Base-by-base conservation (phyloP, 2,113 vertebrate species). In the Mellivora capensis region DNA sequence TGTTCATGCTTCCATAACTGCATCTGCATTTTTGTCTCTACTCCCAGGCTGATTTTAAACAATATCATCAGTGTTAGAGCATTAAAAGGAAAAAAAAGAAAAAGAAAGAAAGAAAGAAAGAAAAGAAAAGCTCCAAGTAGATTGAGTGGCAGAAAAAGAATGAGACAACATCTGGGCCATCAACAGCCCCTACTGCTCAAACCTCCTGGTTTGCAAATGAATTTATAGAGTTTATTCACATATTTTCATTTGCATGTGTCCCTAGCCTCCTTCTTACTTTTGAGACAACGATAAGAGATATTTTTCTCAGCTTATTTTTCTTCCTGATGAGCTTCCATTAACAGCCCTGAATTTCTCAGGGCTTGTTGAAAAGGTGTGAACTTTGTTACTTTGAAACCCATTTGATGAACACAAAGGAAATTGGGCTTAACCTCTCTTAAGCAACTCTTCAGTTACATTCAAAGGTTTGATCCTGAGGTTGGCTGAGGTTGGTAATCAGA, bases 11-110 rank as follows among this genome's bases (percentile, higher is more conserved):
- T 97, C 3, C 2, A 21, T 88, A 96, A 96, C 57, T 47, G 44
- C 39, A 93, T 93, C 74, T 91, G 42, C 39, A 61, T 67, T 96
- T 96, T 95, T 34, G 37, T 81, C 59, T 94, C n/a, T 62, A 85
- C 72, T 97, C 84, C 34, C 95, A 92, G 91, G 86, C 71, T 72
- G 81, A 84, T 93, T 96, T 92, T 91, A 91, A 85, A 47, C 84
- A 76, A 62, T 80, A 86, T 83, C 93, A 95, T 90, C 91, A 86
- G 52, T 14, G 14, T 95, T 87, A 87, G 57, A 97, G n/a, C 71
- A 61, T 93, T 94, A 67, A 90, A 67, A 96, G 7, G 64, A 9
- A 61, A 64, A 64, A 86, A 44, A 93, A 59, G 39, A 61, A 18
- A 91, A 93, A 90, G 72, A 64, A 59, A 86, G 10, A 91, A 59